Evolutionary conservation across 2,797 vertebrate genomes (phyloP), one percentile per base, ranked within the genome.

Genomic region (Balearica regulorum): DNA sequence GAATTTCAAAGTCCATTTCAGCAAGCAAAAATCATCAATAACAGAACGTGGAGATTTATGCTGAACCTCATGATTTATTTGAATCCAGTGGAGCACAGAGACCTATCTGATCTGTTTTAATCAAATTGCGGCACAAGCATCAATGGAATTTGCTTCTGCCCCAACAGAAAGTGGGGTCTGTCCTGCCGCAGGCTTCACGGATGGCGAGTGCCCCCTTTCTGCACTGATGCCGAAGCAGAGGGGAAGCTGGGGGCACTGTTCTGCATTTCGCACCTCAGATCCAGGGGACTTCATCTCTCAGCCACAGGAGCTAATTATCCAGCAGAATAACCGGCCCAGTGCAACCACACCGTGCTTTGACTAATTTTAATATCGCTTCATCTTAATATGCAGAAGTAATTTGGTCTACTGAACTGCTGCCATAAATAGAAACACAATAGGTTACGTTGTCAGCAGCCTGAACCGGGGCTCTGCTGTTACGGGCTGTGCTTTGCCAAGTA

Each of bases 361-460:
- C 87, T 95, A 28, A 95, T 96, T 97, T 96, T 91, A 93, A 94
- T 87, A 94, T 87, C 60, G 13, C 84, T 85, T 93, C 69, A 86
- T 96, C 85, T 96, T 96, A 95, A 92, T 82, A 85, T 80, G 73
- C 84, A 80, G 91, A 86, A 96, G 43, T 81, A 92, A 90, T 95
- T 92, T 94, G 86, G 60, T 86, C 58, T 92, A 29, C 69, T 83
- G 92, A 96, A 78, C 17, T 49, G 64, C 73, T 93, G 57, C 85
- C 48, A 43, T 57, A 93, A 96, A 85, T 64, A 89, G 68, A 92
- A 96, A 71, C 46, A 51, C 58, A 76, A 53, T 68, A 58, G 77
- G 78, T 93, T 93, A 81, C 6, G 3, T 33, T 93, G 89, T 89
- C 89, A 87, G 92, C 87, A 91, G 84, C 46, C 48, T 31, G 81